Evolutionary conservation across 1,140 invertebrate species (phyloP), one percentile per base, ranked within the genome.

Genomic region (Hyposmocoma kahamanoa): DNA sequence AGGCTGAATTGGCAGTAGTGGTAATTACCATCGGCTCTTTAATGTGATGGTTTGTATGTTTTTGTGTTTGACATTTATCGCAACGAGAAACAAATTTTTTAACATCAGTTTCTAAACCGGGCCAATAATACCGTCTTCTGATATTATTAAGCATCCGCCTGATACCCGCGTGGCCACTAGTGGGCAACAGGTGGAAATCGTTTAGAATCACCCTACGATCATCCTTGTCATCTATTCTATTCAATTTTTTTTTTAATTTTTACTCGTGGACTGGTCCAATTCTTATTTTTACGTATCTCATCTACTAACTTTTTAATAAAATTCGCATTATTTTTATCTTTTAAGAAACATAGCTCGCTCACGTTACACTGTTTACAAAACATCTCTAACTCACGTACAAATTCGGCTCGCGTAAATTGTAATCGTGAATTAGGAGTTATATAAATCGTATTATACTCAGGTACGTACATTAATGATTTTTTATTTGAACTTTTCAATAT

Each of bases 11-110:
- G 1, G 42, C 42, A 24, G 42, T 43, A n/a, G 42, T 13, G 8
- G 42, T 43, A 24, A 43, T n/a, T 13, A 22, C 5, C 9, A 43
- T 11, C 15, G 42, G 42, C 22, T 43, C 42, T 24, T 43, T 43
- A 11, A 17, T 26, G n/a, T 13, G n/a, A n/a, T n/a, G n/a, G 13
- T 10, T 15, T 10, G 42, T 24, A 24, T 43, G 18, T 24, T 43
- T 43, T 24, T 43, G 42, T n/a, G n/a, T 24, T 18, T 43, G 42
- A 43, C 42, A 43, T 26, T 43, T 43, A n/a, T 22, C 19, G 13
- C 42, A 43, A 13, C 18, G 22, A 13, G 15, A n/a, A 4, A 43
- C 42, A n/a, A 15, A 43, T 19, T 24, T 18, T 13, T 24, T 43
- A n/a, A 43, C 42, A 24, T 43, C 42, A n/a, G 22, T 24, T 24